Evolutionary conservation across 2,888 invertebrate genomes (phyloP), one percentile per base, ranked within the genome.

Genomic region (Scaptomyza caliginosa): DNA sequence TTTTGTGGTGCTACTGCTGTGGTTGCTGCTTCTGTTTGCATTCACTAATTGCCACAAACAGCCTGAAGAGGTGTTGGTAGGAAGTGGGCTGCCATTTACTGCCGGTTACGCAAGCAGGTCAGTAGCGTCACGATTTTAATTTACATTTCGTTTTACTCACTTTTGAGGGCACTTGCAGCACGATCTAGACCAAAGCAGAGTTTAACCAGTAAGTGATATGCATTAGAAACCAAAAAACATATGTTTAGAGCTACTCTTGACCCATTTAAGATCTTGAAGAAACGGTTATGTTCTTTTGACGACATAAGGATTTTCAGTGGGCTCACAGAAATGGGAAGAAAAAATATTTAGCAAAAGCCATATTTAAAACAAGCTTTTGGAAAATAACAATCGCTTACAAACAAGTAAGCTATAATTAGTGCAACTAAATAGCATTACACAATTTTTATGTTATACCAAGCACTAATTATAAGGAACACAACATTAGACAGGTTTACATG

Each of bases 41-140:
- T 52, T 68, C 58, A 85, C 81, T 81, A 82, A 85, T 85, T 72
- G 69, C 86, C 56, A 63, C 62, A 48, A 70, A 70, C 50, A 51
- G 60, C 56, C 57, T 43, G 60, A 60, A 45, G n/a, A 46, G 65
- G 64, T 77, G 78, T 69, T 62, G 75, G 78, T 69, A 69, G 78
- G 73, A 77, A 81, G 68, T 84, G 39, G 26, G 36, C 51, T 69
- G 51, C 43, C 16, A 21, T 42, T 34, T 16, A 28, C 63, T 67
- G 54, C 30, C 56, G 48, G 66, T 85, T 81, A 82, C 71, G 85
- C 82, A 81, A 81, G 34, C 71, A 54, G 85, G 85, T 76, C 85
- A 85, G 62, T 58, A 32, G 39, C 52, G 36, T 54, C 80, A 80
- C 82, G 85, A 82, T 60, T 59, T 72, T 52, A 65, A 67, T 57